A percentile compares a stretch with the other conserved stretches of the same genome.
Conservation (phyloP, 1,140 invertebrate species). For the Leptinotarsa lineolata region DNA sequence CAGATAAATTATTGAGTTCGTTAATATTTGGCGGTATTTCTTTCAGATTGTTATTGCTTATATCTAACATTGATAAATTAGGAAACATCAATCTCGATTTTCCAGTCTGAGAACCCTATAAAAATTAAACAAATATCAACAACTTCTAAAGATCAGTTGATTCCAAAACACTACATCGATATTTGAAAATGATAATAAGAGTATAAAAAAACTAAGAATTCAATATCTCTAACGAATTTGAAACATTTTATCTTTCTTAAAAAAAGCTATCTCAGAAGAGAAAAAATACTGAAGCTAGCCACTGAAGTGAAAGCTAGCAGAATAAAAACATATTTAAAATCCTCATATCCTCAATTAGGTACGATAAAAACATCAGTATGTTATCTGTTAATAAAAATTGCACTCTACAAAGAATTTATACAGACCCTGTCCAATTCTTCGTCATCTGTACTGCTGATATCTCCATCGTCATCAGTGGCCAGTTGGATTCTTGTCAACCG, state of each 20-base stretch:
- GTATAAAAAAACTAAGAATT: too few species aligned
- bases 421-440: slow-evolving; percentile 65
- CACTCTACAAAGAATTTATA: background rate
- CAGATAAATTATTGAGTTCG: slow-evolving; percentile 85
- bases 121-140: slow-evolving; percentile 6
- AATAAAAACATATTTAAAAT: too few species aligned
- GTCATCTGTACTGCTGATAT: slow-evolving; percentile 58
- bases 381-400: background rate
- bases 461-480: slow-evolving; percentile 73
- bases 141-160: too few species aligned
- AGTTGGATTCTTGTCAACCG: slow-evolving; percentile 75
- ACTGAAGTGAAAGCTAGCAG: too few species aligned
- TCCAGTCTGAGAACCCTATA: slow-evolving; percentile 50
- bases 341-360: too few species aligned
- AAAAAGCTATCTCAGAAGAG: too few species aligned
- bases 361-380: background rate
- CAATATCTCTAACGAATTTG: too few species aligned
- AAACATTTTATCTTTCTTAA: too few species aligned
- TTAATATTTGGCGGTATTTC: slow-evolving; percentile 84
- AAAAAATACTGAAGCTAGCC: too few species aligned
- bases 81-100: slow-evolving; percentile 84
- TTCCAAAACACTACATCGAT: too few species aligned
- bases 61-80: slow-evolving; percentile 91
- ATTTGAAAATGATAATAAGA: too few species aligned
- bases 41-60: slow-evolving; percentile 84